A percentile compares a stretch with the other conserved stretches of the same genome.
Evolutionary conservation across 1,140 invertebrate genomes (phyloP).

Genomic region (Eumeta japonica): DNA sequence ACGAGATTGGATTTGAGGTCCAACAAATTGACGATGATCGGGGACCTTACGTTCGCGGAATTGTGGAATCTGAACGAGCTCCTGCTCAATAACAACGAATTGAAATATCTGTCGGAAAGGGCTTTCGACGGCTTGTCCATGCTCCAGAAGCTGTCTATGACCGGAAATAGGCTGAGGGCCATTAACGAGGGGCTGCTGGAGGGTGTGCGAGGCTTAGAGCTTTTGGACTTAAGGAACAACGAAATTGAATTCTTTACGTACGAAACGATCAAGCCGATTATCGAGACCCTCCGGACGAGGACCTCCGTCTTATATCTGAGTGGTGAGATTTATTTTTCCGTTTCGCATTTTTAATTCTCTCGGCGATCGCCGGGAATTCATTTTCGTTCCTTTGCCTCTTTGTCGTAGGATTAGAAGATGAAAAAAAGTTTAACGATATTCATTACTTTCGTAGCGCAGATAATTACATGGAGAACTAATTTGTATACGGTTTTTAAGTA

Average conservation of each 20-base stretch:
- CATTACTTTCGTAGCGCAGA: neutral
- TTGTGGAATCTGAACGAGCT: slow-evolving; percentile 71
- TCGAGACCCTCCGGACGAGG: slow-evolving; percentile 70
- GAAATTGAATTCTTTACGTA: slow-evolving; percentile 69
- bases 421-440: neutral
- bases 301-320: slow-evolving; percentile 68
- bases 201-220: slow-evolving; percentile 64
- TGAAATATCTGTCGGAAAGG: slow-evolving; percentile 64
- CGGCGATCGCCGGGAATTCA: too few relatives aligned
- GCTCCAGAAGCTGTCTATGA: slow-evolving; percentile 67
- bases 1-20: slow-evolving; percentile 66
- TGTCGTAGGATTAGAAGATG: too few relatives aligned
- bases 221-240: slow-evolving; percentile 74
- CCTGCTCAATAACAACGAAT: slow-evolving; percentile 70
- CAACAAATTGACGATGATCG: slow-evolving; percentile 71
- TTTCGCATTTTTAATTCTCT: slow-evolving; percentile 3
- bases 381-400: too few relatives aligned
- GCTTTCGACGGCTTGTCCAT: slow-evolving; percentile 71
- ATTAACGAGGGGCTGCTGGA: slow-evolving; percentile 69
- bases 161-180: slow-evolving; percentile 69
- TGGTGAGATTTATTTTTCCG: slow-evolving; percentile 61
- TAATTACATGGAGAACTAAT: neutral
- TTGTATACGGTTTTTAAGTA: neutral
- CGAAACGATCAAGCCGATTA: slow-evolving; percentile 71
- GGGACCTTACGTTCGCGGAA: slow-evolving; percentile 73